phyloP scores from a whole-genome alignment of 2,888 invertebrate genomes.

The Drosophila bunnanda region DNA sequence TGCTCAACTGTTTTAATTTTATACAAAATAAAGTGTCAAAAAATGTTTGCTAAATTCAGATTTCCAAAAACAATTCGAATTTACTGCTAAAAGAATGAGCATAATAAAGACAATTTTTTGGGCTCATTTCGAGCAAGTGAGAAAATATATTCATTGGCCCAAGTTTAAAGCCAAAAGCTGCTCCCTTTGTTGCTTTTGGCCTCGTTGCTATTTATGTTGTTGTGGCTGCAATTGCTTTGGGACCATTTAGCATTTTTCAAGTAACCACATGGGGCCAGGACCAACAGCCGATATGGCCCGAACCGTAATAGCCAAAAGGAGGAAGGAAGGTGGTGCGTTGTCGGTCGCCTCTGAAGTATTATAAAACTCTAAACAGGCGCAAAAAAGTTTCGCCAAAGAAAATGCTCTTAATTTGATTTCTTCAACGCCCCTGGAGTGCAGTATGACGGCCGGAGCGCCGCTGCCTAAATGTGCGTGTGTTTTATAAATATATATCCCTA shows the following conservation, averaged over 20 bases:
- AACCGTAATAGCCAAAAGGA: constrained; percentile 52
- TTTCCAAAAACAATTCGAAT: neutral
- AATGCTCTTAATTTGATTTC: constrained; percentile 81
- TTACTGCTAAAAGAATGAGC: neutral
- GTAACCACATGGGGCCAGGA: constrained; percentile 81
- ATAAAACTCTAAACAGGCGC: constrained; percentile 73
- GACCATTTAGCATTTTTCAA: constrained; percentile 81
- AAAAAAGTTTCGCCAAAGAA: constrained; percentile 69
- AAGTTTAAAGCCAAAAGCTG: constrained; percentile 53
- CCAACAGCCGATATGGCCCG: constrained; percentile 50
- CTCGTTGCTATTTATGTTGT: constrained; percentile 47
- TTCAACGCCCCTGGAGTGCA: constrained; percentile 73
- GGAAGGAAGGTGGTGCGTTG: neutral
- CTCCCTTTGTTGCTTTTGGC: constrained; percentile 14
- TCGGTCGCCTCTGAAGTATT: constrained; percentile 59
- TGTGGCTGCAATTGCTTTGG: constrained; percentile 75
- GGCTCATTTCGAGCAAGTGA: constrained; percentile 4
- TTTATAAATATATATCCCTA: constrained; percentile 60
- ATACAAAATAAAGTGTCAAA: neutral
- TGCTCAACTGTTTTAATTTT: neutral
- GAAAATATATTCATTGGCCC: constrained; percentile 10
- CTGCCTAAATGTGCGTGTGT: constrained; percentile 67
- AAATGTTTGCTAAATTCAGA: neutral
- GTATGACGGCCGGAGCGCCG: constrained; percentile 35
- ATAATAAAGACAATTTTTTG: constrained; percentile 5